phyloP scores from a whole-genome alignment of 2,888 invertebrate genomes.

The Lagria hirta region DNA sequence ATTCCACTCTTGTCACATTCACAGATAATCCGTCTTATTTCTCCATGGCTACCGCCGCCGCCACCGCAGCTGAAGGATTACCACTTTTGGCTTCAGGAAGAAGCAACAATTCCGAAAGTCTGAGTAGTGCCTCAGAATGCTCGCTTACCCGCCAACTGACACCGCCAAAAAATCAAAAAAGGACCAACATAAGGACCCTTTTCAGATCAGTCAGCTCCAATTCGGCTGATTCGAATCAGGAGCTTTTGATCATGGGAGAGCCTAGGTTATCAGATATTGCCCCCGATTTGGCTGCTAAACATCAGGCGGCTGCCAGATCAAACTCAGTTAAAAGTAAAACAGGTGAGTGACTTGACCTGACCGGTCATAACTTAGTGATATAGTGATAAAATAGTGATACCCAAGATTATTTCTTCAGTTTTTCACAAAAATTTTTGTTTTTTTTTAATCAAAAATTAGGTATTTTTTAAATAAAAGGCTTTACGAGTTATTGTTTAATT shows the following conservation, averaged over 20 bases:
- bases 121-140: constrained; percentile 38
- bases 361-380: no score
- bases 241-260: constrained; percentile 68
- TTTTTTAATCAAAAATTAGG: no score
- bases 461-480: no score
- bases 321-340: constrained; percentile 44
- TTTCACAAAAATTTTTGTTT: no score
- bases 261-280: constrained; percentile 72
- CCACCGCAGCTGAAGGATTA: no score
- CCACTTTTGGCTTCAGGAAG: constrained; percentile 21
- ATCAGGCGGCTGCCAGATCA: constrained; percentile 41
- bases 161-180: constrained; percentile 38
- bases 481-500: no score
- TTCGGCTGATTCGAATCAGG: constrained; percentile 62
- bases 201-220: constrained; percentile 67
- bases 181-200: constrained; percentile 19
- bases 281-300: constrained; percentile 54
- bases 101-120: constrained; percentile 34
- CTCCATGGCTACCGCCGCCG: constrained; percentile 59
- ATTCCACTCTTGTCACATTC: constrained; percentile 26
- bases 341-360: constrained; percentile 17
- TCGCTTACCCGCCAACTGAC: constrained; percentile 43
- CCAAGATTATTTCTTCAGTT: no score
- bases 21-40: constrained; percentile 81
- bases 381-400: no score